phyloP scores from a whole-genome alignment of 2,888 invertebrate genomes.

The Cryptops parisi region DNA sequence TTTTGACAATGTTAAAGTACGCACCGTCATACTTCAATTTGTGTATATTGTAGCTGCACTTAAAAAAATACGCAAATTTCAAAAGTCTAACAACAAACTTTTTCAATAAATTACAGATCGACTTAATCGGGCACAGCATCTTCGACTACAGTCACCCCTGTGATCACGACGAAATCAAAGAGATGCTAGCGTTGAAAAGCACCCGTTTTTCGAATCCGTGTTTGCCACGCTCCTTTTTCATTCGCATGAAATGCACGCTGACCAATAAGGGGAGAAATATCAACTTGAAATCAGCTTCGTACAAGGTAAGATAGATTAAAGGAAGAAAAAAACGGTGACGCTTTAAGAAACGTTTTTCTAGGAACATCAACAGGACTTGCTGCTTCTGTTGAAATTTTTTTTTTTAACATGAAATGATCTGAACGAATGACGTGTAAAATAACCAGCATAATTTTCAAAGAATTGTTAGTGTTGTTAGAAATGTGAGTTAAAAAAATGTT shows the following conservation, averaged over 20 bases:
- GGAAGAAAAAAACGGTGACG: too few species aligned
- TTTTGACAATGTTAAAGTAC: background rate
- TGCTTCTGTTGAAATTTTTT: too few species aligned
- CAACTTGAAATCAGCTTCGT: constrained; percentile 87
- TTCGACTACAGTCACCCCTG: constrained; percentile 91
- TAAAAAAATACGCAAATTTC: background rate
- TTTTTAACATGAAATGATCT: too few species aligned
- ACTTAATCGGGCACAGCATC: constrained; percentile 85
- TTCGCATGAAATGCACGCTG: constrained; percentile 84
- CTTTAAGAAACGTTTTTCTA: too few species aligned
- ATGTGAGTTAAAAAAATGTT: too few species aligned
- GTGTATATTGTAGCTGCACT: too few species aligned
- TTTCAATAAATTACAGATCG: constrained; percentile 53
- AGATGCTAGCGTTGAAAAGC: constrained; percentile 39
- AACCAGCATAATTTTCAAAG: too few species aligned
- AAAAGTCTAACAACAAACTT: constrained; percentile 7
- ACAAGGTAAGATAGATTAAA: constrained; percentile 85
- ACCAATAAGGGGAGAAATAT: constrained; percentile 90
- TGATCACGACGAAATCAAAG: constrained; percentile 78
- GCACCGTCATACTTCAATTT: too few species aligned
- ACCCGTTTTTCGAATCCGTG: constrained; percentile 27
- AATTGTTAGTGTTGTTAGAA: too few species aligned
- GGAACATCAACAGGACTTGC: too few species aligned
- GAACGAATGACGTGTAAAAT: too few species aligned
- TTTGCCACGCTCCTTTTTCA: constrained; percentile 46